A percentile compares a stretch with the other conserved stretches of the same genome.
These are phyloP conservation scores for Fukomys damarensis DNA, from an alignment of 2,113 vertebrate genomes.

Conservation along the genomic window DNA sequence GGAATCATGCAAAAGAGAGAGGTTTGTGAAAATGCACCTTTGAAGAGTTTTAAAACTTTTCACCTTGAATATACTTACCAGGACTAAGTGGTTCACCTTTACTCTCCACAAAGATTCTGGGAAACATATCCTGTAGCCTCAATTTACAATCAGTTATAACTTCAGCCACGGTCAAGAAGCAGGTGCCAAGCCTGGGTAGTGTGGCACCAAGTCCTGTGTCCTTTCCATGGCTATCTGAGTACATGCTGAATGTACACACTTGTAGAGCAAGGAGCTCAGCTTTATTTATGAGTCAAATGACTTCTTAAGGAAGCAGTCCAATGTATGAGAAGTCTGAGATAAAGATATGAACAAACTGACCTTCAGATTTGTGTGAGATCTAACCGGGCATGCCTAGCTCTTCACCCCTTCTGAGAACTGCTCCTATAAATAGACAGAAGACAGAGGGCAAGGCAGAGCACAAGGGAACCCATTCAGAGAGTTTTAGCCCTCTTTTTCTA, in stretches of 20 bases:
- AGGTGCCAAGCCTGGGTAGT: accelerated
- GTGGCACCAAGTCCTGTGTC: background rate
- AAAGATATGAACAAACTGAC: background rate
- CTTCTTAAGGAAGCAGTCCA: background rate
- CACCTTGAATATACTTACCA: background rate
- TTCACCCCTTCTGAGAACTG: background rate
- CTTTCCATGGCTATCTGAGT: accelerated
- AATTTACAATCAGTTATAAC: background rate
- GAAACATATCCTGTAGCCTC: background rate
- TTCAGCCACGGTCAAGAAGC: background rate
- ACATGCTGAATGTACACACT: accelerated
- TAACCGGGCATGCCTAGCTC: background rate
- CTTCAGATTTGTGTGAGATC: background rate
- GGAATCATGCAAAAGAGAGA: accelerated
- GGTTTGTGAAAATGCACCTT: background rate
- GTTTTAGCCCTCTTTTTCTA: background rate
- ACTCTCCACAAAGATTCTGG: background rate
- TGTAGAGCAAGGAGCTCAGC: background rate
- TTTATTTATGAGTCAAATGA: background rate
- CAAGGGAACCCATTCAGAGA: background rate
- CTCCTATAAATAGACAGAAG: background rate
- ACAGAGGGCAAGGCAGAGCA: background rate
- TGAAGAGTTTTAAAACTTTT: background rate
- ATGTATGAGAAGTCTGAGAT: background rate
- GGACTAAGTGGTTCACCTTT: background rate